phyloP scores from a whole-genome alignment of 2,888 invertebrate genomes.

The Prostheceraeus crozeri region DNA sequence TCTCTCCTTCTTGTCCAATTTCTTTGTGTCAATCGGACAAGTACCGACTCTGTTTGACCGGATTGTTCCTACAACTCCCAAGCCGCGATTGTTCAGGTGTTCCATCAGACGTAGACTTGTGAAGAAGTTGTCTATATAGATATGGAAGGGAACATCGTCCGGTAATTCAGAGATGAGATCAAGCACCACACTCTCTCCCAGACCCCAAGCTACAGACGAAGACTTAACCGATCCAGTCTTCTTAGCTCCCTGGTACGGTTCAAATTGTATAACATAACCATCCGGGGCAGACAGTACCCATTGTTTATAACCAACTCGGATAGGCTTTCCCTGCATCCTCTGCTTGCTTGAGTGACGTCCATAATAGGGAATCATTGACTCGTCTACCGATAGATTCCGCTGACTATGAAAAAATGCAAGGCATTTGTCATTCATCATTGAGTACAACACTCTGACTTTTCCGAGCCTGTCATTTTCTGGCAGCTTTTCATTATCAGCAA shows the following conservation, averaged over 20 bases:
- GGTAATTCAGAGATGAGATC: conserved; percentile 11
- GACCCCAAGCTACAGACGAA: neutral
- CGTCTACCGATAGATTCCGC: conserved; percentile 3
- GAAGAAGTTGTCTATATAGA: conserved; percentile 14
- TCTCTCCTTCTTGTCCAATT: conserved; percentile 17
- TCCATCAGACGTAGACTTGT: conserved; percentile 6
- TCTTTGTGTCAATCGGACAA: conserved; percentile 11
- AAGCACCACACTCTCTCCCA: conserved; percentile 11
- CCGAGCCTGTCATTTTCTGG: neutral
- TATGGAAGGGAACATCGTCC: neutral
- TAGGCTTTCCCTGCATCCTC: conserved; percentile 1
- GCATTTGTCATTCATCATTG: conserved; percentile 3
- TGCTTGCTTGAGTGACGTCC: neutral
- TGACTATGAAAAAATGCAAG: neutral
- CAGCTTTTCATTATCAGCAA: neutral
- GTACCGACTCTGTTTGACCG: neutral
- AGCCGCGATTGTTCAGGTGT: conserved; percentile 1
- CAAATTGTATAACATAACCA: conserved; percentile 3
- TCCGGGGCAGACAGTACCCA: neutral
- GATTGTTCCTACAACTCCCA: conserved; percentile 13
- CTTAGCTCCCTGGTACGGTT: neutral
- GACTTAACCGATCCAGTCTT: neutral
- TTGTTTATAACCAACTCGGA: neutral
- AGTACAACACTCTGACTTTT: neutral
- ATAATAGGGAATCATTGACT: conserved; percentile 8